Evolutionary conservation across 2,797 vertebrate genomes (phyloP), one percentile per base, ranked within the genome.

Genomic region (Chanos chanos): DNA sequence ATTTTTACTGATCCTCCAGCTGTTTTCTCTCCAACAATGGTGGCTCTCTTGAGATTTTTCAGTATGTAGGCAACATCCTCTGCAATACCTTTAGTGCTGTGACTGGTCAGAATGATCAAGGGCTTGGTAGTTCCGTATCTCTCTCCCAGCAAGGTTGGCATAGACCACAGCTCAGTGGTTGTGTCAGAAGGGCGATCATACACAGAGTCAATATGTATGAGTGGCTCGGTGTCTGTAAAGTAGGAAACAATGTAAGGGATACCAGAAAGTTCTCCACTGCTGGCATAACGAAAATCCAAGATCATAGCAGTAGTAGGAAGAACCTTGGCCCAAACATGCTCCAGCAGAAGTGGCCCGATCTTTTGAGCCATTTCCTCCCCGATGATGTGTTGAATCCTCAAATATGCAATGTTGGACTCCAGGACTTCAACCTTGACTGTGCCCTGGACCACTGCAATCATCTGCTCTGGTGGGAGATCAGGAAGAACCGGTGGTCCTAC

Each of bases 191-290:
- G 92, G 0, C 92, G 89, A 70, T 94, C 85, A 4, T 95, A 96
- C 19, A 98, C 75, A 5, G 89, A 93, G 72, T 97, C 95, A 12
- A 99, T 88, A 4, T 97, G 94, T 64, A 95, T 77, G 5, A 31
- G 36, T 3, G 91, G 88, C 67, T 91, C 90, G 0, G 83, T 72
- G 4, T 90, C 77, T 1, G 89, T 85, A 64, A 96, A 90, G 67
- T 97, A 98, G 2, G 96, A 98, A 68, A 98, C 86, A 15, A 96
- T 77, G 21, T 95, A 98, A 3, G 96, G 89, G 39, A 99, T 83
- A 13, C 95, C 93, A 0, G 95, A 90, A 49, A 97, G 61, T 3
- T 94, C 89, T 3, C 95, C 96, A 0, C 87, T 86, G 0, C 84
- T 47, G 9, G 92, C 91, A 63, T 93, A 83, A 24, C 93, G 91